phyloP scores from a whole-genome alignment of 1,140 invertebrate genomes.

The Pachyrhynchus sulphureomaculatus region DNA sequence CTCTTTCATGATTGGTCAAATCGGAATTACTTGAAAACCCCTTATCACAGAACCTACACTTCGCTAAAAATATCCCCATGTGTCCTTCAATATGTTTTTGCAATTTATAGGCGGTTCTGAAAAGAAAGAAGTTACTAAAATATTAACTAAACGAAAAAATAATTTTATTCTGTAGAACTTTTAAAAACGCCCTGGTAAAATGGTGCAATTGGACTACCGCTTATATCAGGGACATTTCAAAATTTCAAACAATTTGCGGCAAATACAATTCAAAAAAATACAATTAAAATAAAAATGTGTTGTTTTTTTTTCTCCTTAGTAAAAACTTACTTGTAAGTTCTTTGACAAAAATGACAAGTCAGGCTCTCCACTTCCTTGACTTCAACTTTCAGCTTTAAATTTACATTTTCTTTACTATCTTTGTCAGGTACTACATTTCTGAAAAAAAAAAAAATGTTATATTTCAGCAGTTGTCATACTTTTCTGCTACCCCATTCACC shows the following conservation, averaged over 20 bases:
- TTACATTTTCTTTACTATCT: neutral
- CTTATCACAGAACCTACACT: conserved; percentile 30
- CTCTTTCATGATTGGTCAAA: conserved; percentile 33
- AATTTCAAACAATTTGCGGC: too few species aligned
- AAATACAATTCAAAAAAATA: too few species aligned
- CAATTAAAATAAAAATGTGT: too few species aligned
- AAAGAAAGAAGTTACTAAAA: neutral
- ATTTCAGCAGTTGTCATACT: too few species aligned
- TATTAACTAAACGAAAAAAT: neutral
- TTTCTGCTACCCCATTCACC: too few species aligned
- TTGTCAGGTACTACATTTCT: too few species aligned
- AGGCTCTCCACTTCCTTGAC: conserved; percentile 23
- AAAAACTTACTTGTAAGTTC: conserved; percentile 32
- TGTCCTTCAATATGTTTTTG: conserved; percentile 33
- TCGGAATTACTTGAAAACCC: conserved; percentile 29
- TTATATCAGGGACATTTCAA: too few species aligned
- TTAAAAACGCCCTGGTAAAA: too few species aligned
- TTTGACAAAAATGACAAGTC: conserved; percentile 33
- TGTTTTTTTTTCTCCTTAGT: too few species aligned
- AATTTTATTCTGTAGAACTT: neutral
- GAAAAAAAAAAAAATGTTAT: neutral
- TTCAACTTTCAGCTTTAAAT: conserved; percentile 5
- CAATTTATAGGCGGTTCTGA: conserved; percentile 32
- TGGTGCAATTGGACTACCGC: too few species aligned
- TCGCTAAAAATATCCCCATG: conserved; percentile 26